Percentiles rank a stretch among this genome's conserved stretches.
phyloP scores from a whole-genome alignment of 2,113 vertebrate species.

The Naja naja region DNA sequence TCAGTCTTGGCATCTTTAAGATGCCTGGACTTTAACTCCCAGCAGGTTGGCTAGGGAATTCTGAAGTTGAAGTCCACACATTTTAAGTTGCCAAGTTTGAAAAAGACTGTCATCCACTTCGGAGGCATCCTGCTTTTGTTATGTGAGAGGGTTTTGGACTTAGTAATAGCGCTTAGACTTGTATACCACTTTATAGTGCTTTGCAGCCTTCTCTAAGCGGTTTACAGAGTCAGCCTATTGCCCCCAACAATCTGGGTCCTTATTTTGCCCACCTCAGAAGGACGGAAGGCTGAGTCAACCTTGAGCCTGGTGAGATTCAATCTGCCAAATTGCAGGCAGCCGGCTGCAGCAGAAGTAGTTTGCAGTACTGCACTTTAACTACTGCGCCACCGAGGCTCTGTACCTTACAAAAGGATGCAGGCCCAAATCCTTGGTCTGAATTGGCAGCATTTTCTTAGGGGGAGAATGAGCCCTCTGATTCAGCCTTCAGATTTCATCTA shows the following conservation, averaged over 20 bases:
- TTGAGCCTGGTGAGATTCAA: no score
- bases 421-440: background rate
- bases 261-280: no score
- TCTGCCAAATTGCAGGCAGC: no score
- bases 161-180: no score
- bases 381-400: no score
- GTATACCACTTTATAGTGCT: no score
- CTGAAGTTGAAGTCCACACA: background rate
- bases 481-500: background rate
- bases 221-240: no score
- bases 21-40: background rate
- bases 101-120: background rate
- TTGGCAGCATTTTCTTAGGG: background rate
- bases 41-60: background rate
- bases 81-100: background rate
- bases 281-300: no score
- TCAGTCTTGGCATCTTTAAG: background rate
- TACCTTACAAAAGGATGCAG: background rate
- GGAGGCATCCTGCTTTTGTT: background rate
- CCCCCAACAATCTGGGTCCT: no score
- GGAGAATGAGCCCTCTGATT: background rate
- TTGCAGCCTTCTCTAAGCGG: no score
- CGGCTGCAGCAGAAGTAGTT: no score
- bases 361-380: no score
- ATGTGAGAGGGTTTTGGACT: background rate